phyloP scores from a whole-genome alignment of 2,113 vertebrate species.

The Danionella cerebrum region DNA sequence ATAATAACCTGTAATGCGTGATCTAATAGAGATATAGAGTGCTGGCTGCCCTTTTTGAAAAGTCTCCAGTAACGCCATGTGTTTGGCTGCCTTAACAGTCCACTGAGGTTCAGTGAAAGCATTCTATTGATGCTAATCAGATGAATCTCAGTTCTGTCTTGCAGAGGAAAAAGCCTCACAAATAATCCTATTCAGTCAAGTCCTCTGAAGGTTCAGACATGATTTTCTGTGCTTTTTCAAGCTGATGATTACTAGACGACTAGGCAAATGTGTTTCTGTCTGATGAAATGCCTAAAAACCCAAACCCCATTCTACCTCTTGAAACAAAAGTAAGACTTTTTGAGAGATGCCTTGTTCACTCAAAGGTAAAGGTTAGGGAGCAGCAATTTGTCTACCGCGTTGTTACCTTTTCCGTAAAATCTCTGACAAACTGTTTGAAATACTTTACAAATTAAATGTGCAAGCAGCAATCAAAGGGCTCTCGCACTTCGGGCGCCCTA shows the following conservation, averaged over 20 bases:
- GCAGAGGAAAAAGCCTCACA: slow-evolving; percentile 17
- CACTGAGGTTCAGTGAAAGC: slow-evolving; percentile 23
- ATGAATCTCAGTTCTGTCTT: slow-evolving; percentile 15
- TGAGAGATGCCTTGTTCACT: too few species aligned
- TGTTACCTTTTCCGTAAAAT: too few species aligned
- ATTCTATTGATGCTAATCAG: slow-evolving; percentile 35
- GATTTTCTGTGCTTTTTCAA: slow-evolving; percentile 23
- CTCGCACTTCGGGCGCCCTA: too few species aligned
- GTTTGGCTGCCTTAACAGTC: slow-evolving; percentile 2
- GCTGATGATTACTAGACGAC: slow-evolving; percentile 23
- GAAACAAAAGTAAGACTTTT: too few species aligned
- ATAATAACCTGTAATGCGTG: slow-evolving; percentile 15
- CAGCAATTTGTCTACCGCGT: too few species aligned
- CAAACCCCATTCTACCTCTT: too few species aligned
- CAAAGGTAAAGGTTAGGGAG: too few species aligned
- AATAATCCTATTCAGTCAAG: slow-evolving; percentile 27
- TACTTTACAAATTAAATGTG: too few species aligned
- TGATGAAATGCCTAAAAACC: slow-evolving; percentile 29
- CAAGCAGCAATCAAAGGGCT: too few species aligned
- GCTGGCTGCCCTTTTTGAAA: slow-evolving; percentile 17
- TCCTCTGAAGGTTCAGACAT: slow-evolving; percentile 22
- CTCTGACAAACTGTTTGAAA: too few species aligned
- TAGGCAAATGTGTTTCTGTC: slow-evolving; percentile 6
- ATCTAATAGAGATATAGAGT: slow-evolving; percentile 11
- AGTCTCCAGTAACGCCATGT: slow-evolving; percentile 29